Conservation (phyloP, 2,113 vertebrate species). For the Chaetops frenatus region DNA sequence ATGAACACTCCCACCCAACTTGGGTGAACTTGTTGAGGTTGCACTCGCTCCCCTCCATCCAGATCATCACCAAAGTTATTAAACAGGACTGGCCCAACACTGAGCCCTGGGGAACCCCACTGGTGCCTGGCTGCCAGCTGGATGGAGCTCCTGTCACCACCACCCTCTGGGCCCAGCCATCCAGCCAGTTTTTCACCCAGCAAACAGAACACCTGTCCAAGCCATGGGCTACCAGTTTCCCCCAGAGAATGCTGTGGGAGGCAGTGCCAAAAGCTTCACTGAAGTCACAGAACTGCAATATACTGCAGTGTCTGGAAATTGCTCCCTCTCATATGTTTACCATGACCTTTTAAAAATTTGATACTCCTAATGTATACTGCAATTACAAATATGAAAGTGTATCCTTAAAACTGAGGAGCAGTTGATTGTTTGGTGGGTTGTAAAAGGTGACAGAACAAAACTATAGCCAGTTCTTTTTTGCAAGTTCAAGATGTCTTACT, state of each 20-base stretch:
- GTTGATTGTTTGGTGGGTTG: background rate
- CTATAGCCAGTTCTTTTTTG: background rate
- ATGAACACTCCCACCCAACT: background rate
- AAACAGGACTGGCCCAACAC: background rate
- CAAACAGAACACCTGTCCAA: background rate
- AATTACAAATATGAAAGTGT: background rate
- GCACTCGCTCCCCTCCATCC: fast-evolving
- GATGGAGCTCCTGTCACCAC: background rate
- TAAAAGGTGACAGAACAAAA: background rate
- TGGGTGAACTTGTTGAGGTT: fast-evolving
- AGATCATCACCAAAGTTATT: background rate
- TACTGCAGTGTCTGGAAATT: background rate
- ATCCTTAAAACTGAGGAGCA: background rate
- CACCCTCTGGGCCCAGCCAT: fast-evolving
- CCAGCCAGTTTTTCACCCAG: background rate
- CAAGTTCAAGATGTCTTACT: background rate
- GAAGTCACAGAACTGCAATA: background rate
- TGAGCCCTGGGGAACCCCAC: background rate
- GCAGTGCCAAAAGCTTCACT: background rate
- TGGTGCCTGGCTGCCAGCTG: background rate
- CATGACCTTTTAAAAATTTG: background rate
- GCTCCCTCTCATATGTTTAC: fast-evolving
- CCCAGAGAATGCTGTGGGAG: background rate
- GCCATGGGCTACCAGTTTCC: background rate
- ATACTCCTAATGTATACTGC: background rate